Evolutionary conservation across 2,113 vertebrate species (phyloP), one percentile per base, ranked within the genome.

Genomic region (Pelodiscus sinensis): DNA sequence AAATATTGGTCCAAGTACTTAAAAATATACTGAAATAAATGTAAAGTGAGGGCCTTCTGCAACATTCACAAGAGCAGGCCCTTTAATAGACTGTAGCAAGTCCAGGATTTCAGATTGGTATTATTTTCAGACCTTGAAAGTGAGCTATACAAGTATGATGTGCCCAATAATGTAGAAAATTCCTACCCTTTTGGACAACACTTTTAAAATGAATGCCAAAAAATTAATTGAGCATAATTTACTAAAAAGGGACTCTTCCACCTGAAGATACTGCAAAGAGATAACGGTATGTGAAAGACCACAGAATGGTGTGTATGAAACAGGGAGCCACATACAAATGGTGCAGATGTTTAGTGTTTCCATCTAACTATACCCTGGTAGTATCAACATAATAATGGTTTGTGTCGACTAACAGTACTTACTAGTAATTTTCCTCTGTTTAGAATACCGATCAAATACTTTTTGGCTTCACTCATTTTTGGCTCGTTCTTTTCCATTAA

Each of bases 401-500:
- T 57, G 87, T 0, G 0, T 44, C 2, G 1, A 51, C 35, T 84
- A 9, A 35, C 31, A 21, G 9, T 27, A 96, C 98, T 98, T 93
- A 99, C 99, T 84, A 97, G 97, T 83, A 99, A 97, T 52, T 87
- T 98, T 90, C 99, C 99, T 54, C 98, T 98, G 97, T 97, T 99
- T 92, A 99, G 98, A 93, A 99, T 95, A 85, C 75, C 96, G 92
- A 98, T 99, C 51, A 99, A 98, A 84, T 98, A 95, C 60, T 97
- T 96, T 96, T 99, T 99, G 89, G 99, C 99, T 82, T 98, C 98
- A 79, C 79, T 93, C 85, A 99, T 97, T 96, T 97, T 99, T 38
- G 97, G 97, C 81, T 99, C 99, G n/a, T 93, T 98, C 90, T 98
- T 98, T 92, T 99, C 99, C 89, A 97, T 94, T 96, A 99, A 88